These are phyloP conservation scores for Brachionus asplanchnoidis DNA, from an alignment of 1,140 invertebrate species.

Conservation along the genomic window DNA sequence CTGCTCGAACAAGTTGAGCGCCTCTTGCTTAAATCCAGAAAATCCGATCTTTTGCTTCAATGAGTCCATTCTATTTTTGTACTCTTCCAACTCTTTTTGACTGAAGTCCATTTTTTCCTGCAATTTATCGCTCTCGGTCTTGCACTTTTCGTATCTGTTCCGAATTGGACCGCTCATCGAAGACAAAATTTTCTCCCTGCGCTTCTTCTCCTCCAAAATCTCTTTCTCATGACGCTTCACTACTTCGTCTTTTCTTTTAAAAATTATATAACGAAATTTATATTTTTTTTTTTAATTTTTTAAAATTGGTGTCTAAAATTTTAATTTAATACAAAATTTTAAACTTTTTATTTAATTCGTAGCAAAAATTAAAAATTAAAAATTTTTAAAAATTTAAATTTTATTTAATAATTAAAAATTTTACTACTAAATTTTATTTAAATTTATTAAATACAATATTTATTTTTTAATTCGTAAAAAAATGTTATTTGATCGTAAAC, in stretches of 20 bases:
- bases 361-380: too few species aligned
- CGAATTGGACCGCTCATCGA: slow-evolving; percentile 33
- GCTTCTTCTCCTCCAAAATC: slow-evolving; percentile 17
- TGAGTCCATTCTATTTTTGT: slow-evolving; percentile 25
- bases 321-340: too few species aligned
- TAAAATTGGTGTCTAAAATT: too few species aligned
- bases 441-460: too few species aligned
- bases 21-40: slow-evolving; percentile 27
- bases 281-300: too few species aligned
- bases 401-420: too few species aligned
- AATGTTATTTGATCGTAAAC: too few species aligned
- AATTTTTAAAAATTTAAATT: too few species aligned
- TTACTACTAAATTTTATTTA: too few species aligned
- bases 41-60: slow-evolving; percentile 20
- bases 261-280: background rate
- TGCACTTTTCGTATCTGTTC: slow-evolving; percentile 32
- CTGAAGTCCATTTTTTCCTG: slow-evolving; percentile 31
- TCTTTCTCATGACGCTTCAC: slow-evolving; percentile 12
- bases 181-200: background rate
- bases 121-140: slow-evolving; percentile 3
- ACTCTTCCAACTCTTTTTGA: background rate
- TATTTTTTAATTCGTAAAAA: too few species aligned
- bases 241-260: slow-evolving; percentile 24
- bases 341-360: too few species aligned
- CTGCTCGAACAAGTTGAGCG: slow-evolving; percentile 36